Conservation (phyloP, 2,888 invertebrate genomes). For the Scrobipalpa costella region DNA sequence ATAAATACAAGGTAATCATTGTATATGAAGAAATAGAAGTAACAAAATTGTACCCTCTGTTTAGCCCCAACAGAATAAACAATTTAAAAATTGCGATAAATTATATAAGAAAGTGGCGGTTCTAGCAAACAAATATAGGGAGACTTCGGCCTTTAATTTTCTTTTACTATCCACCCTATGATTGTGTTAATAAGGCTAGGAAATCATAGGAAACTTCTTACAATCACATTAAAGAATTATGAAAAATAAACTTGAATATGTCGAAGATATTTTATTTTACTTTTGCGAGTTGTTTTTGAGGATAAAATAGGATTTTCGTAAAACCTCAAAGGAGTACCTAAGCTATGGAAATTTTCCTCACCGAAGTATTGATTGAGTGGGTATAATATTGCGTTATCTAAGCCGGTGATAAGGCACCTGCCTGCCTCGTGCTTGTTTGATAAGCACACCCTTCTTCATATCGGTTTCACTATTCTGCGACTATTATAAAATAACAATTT, state of each 20-base stretch:
- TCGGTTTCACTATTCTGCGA: slow-evolving; percentile 46
- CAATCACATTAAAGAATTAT: background rate
- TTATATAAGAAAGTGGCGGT: slow-evolving; percentile 31
- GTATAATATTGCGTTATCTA: slow-evolving; percentile 68
- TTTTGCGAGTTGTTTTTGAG: no score
- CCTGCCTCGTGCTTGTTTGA: slow-evolving; percentile 60
- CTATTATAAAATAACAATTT: background rate
- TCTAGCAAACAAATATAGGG: slow-evolving; percentile 29
- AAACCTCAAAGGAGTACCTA: slow-evolving; percentile 28
- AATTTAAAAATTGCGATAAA: slow-evolving; percentile 33
- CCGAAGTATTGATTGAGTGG: slow-evolving; percentile 69
- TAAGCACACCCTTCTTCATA: slow-evolving; percentile 64
- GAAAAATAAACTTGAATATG: no score
- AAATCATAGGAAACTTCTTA: slow-evolving; percentile 8
- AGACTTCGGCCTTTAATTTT: slow-evolving; percentile 27
- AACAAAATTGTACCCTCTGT: background rate
- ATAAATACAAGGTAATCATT: no score
- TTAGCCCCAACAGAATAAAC: slow-evolving; percentile 34
- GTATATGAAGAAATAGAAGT: background rate
- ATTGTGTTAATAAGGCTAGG: slow-evolving; percentile 6
- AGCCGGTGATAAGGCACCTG: slow-evolving; percentile 67
- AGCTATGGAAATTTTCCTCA: slow-evolving; percentile 49
- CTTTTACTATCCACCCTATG: slow-evolving; percentile 16
- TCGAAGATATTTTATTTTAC: no score
- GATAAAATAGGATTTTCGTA: background rate